A percentile compares a stretch with the other conserved stretches of the same genome.
Evolutionary conservation across 2,113 vertebrate species (phyloP).

Genomic region (Sander lucioperca): DNA sequence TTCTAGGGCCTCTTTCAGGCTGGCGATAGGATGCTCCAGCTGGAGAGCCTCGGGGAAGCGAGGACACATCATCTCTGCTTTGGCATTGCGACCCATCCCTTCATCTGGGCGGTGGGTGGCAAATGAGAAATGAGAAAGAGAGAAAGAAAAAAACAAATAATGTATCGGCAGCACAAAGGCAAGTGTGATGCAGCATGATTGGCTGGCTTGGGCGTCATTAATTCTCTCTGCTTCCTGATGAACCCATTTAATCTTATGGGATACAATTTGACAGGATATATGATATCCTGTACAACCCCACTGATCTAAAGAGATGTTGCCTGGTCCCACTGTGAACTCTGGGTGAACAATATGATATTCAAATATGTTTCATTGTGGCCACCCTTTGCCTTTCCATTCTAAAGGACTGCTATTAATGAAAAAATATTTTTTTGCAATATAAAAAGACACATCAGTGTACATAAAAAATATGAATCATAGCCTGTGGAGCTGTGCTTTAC

Average conservation of each 20-base stretch:
- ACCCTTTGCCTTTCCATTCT: slow-evolving; percentile 20
- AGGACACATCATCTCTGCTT: slow-evolving; percentile 88
- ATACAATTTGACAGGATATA: not conserved
- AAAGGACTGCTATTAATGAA: not conserved
- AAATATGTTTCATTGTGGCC: slow-evolving; percentile 3
- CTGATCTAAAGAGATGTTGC: slow-evolving; percentile 22
- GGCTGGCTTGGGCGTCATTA: slow-evolving; percentile 10
- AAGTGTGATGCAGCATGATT: not conserved
- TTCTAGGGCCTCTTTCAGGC: slow-evolving; percentile 91
- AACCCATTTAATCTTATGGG: slow-evolving; percentile 2
- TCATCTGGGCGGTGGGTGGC: slow-evolving; percentile 61
- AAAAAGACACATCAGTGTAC: not conserved
- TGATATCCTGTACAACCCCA: not conserved
- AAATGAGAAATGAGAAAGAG: slow-evolving; percentile 12
- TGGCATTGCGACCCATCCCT: slow-evolving; percentile 57
- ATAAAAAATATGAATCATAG: not conserved
- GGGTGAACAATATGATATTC: not conserved
- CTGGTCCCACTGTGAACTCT: slow-evolving; percentile 12
- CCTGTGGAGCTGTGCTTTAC: not conserved
- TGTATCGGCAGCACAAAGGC: not conserved
- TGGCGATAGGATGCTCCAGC: slow-evolving; percentile 90
- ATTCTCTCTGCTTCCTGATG: not conserved
- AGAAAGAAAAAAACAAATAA: slow-evolving; percentile 7
- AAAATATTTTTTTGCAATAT: slow-evolving; percentile 1
- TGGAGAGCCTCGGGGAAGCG: slow-evolving; percentile 89